Evolutionary conservation across 2,113 vertebrate genomes (phyloP).

Genomic region (Maccullochella peelii): DNA sequence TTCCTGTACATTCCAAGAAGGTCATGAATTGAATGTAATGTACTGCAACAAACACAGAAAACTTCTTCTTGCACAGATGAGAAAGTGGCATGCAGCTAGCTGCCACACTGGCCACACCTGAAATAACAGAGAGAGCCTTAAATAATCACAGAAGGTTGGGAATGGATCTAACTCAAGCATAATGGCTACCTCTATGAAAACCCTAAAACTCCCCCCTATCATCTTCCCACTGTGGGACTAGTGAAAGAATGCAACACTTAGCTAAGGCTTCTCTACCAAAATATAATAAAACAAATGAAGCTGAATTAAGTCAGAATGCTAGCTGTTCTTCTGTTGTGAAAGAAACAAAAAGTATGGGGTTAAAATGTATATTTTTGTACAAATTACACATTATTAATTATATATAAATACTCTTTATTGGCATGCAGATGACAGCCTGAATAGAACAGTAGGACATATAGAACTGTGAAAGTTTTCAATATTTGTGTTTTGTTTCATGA

Average conservation of each 20-base stretch:
- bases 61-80: conserved; percentile 43
- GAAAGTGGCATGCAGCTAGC: conserved; percentile 67
- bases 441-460: too few species aligned
- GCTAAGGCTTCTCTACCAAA: conserved; percentile 13
- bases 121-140: conserved; percentile 78
- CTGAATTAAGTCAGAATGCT: background rate
- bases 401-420: conserved; percentile 7
- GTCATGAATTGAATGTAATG: conserved; percentile 44
- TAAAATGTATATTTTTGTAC: background rate
- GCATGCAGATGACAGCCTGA: too few species aligned
- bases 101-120: conserved; percentile 76
- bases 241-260: conserved; percentile 36
- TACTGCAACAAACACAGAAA: conserved; percentile 59
- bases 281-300: conserved; percentile 34
- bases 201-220: conserved; percentile 44
- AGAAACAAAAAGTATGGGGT: background rate
- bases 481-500: too few species aligned
- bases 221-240: conserved; percentile 47
- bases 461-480: too few species aligned
- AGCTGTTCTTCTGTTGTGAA: background rate
- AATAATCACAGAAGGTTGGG: conserved; percentile 60
- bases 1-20: conserved; percentile 57
- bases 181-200: conserved; percentile 72
- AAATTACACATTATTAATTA: background rate
- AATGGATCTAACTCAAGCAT: conserved; percentile 48